Percentiles rank a stretch among this genome's conserved stretches.
phyloP scores from a whole-genome alignment of 2,113 vertebrate genomes.

The Urocitellus parryii region DNA sequence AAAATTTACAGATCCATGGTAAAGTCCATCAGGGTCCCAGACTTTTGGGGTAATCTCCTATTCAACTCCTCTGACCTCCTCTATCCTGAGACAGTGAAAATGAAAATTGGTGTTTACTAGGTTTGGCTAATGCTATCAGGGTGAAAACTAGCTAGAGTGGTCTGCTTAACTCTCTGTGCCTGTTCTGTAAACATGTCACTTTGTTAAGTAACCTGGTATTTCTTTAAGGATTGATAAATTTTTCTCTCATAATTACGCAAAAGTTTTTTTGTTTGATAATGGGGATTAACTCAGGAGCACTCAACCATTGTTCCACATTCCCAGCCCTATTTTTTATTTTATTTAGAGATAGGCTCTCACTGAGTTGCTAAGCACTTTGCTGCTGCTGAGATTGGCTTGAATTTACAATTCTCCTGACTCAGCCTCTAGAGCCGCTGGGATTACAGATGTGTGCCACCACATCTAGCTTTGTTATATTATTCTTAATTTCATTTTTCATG shows the following conservation, averaged over 20 bases:
- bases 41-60: no score
- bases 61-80: not conserved
- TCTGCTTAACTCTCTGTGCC: not conserved
- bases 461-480: not conserved
- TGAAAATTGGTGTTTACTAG: not conserved
- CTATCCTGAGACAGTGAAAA: not conserved
- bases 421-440: no score
- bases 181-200: not conserved
- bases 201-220: not conserved
- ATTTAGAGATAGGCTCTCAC: no score
- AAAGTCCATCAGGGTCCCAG: no score
- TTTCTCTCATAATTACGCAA: not conserved
- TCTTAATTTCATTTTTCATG: not conserved
- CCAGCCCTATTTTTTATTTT: no score
- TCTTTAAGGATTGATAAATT: not conserved
- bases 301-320: no score
- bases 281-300: no score
- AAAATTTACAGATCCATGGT: no score
- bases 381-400: no score
- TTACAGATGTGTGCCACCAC: no score
- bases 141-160: constrained; percentile 1
- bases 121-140: not conserved
- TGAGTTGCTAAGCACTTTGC: no score
- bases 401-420: no score
- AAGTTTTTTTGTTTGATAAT: not conserved